These are phyloP conservation scores for Moxostoma hubbsi DNA, from an alignment of 2,797 vertebrate genomes.

Conservation along the genomic window DNA sequence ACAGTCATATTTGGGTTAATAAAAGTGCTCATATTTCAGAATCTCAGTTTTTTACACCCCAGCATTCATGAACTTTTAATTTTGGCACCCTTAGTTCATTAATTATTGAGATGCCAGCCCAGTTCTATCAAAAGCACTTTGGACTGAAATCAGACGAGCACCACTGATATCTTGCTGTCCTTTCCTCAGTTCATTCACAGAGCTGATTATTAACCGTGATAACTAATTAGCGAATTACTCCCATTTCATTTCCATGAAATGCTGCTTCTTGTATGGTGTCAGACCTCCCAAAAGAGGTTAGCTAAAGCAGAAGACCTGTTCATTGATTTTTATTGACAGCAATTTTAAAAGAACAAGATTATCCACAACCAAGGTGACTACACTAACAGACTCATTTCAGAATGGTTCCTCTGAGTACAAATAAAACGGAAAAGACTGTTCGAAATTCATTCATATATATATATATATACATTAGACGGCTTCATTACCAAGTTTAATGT, in stretches of 20 bases:
- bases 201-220: constrained; percentile 49
- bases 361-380: neutral
- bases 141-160: constrained; percentile 41
- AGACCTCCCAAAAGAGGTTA: constrained; percentile 14
- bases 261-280: constrained; percentile 28
- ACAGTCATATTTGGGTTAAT: constrained; percentile 42
- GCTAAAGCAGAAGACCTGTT: constrained; percentile 6
- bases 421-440: too few species aligned
- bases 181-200: constrained; percentile 44
- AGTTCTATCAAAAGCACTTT: constrained; percentile 51
- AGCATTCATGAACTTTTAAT: constrained; percentile 40
- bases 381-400: neutral
- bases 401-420: too few species aligned
- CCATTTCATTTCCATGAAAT: constrained; percentile 39
- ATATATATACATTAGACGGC: too few species aligned
- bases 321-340: constrained; percentile 17
- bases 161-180: constrained; percentile 16
- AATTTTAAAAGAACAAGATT: constrained; percentile 32
- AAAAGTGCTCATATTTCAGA: constrained; percentile 55
- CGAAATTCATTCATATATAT: too few species aligned
- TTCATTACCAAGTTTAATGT: too few species aligned
- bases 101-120: constrained; percentile 53
- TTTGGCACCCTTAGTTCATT: constrained; percentile 54
- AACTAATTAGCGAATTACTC: constrained; percentile 45
- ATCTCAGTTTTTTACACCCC: constrained; percentile 36